Evolutionary conservation across 2,888 invertebrate species (phyloP).

Genomic region (Lamellibrachia satsuma): DNA sequence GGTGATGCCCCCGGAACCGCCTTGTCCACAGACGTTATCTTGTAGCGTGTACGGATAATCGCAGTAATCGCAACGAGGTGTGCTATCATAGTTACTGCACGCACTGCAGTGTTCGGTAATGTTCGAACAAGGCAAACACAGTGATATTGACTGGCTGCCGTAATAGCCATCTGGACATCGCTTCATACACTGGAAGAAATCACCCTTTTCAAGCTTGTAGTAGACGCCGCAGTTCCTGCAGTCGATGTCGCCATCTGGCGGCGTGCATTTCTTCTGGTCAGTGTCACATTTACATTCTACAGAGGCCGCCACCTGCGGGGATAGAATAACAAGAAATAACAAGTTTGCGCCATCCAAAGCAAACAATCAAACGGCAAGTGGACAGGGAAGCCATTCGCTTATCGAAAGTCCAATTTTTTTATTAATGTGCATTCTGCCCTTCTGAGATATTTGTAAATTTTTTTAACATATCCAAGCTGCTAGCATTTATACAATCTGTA

Average conservation of each 20-base stretch:
- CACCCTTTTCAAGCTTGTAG: background rate
- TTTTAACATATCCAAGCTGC: too few species aligned
- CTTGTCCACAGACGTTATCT: background rate
- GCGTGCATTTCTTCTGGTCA: background rate
- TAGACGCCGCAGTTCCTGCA: slow-evolving; percentile 2
- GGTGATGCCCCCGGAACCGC: background rate
- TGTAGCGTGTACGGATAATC: background rate
- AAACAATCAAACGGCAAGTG: too few species aligned
- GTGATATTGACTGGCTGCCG: background rate
- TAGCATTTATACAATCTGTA: too few species aligned
- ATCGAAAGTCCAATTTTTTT: too few species aligned
- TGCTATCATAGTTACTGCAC: background rate
- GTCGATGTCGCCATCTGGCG: background rate
- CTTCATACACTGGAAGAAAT: background rate
- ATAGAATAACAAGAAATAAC: background rate
- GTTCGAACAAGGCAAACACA: background rate
- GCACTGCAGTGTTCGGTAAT: background rate
- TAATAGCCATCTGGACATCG: background rate
- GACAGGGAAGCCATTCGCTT: too few species aligned
- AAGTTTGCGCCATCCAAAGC: too few species aligned
- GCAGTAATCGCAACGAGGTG: background rate
- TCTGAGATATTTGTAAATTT: too few species aligned
- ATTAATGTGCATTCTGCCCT: too few species aligned
- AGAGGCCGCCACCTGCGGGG: background rate
- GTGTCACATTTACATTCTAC: background rate